Conservation (phyloP, 2,888 invertebrate genomes). For the Sinodicranocentrus sp. region DNA sequence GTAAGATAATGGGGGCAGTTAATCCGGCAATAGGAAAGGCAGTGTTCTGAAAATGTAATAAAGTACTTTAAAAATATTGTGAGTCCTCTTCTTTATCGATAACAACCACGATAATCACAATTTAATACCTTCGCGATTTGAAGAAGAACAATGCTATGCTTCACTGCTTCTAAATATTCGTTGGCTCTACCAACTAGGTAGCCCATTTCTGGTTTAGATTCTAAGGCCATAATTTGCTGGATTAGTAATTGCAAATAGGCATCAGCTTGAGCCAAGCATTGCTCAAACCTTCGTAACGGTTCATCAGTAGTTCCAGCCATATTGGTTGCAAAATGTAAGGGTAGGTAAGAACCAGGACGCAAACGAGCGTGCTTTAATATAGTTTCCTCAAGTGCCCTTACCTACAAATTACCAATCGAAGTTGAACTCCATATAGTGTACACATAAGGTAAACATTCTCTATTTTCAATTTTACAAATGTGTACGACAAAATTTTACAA, state of each 20-base stretch:
- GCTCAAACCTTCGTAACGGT: slow-evolving; percentile 83
- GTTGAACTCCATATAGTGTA: too few species aligned
- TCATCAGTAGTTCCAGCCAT: slow-evolving; percentile 67
- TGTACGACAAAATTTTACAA: too few species aligned
- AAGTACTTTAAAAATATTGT: too few species aligned
- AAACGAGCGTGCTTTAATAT: slow-evolving; percentile 88
- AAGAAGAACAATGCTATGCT: slow-evolving; percentile 98
- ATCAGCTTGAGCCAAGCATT: slow-evolving; percentile 95
- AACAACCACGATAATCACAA: too few species aligned
- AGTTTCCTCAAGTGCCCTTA: slow-evolving; percentile 95
- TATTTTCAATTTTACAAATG: too few species aligned
- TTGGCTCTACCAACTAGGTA: slow-evolving; percentile 75
- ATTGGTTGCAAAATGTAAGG: slow-evolving; percentile 68
- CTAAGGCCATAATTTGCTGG: slow-evolving; percentile 87
- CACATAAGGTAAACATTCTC: neutral
- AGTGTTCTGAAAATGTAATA: slow-evolving; percentile 72
- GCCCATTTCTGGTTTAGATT: slow-evolving; percentile 73
- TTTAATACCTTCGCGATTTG: slow-evolving; percentile 99
- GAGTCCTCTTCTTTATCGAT: too few species aligned
- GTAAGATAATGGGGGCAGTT: slow-evolving; percentile 72
- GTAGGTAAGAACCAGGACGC: slow-evolving; percentile 75
- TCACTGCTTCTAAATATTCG: slow-evolving; percentile 96
- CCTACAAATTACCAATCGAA: too few species aligned
- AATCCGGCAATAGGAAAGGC: slow-evolving; percentile 75
- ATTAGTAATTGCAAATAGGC: slow-evolving; percentile 97